phyloP scores from a whole-genome alignment of 1,140 invertebrate species.

The Orchestia grillus region DNA sequence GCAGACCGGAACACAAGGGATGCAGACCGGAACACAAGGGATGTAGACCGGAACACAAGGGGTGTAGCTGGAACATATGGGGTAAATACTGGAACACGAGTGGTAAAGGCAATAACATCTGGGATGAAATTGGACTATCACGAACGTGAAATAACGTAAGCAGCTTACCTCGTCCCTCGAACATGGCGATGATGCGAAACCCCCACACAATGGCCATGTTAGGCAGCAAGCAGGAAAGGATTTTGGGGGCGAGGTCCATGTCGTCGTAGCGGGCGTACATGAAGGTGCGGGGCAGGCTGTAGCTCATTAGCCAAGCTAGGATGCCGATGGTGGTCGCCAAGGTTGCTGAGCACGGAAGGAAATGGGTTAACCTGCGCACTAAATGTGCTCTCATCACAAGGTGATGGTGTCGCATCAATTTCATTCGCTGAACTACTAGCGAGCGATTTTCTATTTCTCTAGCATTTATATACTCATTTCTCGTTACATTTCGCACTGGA shows the following conservation, averaged over 20 bases:
- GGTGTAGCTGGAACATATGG: not conserved
- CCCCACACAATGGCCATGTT: constrained; percentile 66
- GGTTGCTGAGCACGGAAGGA: constrained; percentile 72
- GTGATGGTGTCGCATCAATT: too few species aligned
- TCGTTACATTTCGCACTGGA: too few species aligned
- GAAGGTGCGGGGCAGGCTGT: constrained; percentile 64
- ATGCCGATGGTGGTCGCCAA: constrained; percentile 73
- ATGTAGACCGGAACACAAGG: not conserved
- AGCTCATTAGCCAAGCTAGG: constrained; percentile 67
- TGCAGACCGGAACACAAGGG: not conserved
- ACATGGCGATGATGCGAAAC: constrained; percentile 65
- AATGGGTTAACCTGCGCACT: too few species aligned
- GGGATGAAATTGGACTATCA: not conserved
- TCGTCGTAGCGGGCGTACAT: constrained; percentile 61
- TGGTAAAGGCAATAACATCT: not conserved
- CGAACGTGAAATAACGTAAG: not conserved
- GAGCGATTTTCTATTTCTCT: too few species aligned
- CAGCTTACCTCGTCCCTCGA: constrained; percentile 66
- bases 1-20: not conserved
- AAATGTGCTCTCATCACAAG: too few species aligned
- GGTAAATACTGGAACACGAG: not conserved
- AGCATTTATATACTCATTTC: too few species aligned
- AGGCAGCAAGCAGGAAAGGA: constrained; percentile 62
- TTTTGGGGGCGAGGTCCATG: constrained; percentile 60
- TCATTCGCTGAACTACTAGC: too few species aligned